These are phyloP conservation scores for Yponomeuta evonymella DNA, from an alignment of 2,888 invertebrate genomes.

Conservation along the genomic window DNA sequence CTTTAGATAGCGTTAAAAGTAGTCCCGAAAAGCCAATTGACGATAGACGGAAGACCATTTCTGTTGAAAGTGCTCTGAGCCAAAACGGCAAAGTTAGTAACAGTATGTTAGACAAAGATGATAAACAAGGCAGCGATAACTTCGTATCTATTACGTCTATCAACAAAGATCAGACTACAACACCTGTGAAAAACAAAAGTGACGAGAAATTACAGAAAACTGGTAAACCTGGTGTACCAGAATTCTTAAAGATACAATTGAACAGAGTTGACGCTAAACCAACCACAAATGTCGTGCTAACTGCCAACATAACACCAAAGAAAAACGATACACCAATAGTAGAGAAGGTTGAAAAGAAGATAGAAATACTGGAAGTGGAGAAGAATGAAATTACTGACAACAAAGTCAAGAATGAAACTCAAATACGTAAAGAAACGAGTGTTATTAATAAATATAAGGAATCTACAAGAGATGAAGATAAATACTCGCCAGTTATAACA, in stretches of 20 bases:
- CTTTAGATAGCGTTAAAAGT: slow-evolving; percentile 77
- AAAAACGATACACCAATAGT: slow-evolving; percentile 55
- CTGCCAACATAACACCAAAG: slow-evolving; percentile 76
- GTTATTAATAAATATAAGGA: slow-evolving; percentile 30
- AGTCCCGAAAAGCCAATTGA: slow-evolving; percentile 67
- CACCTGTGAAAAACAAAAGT: slow-evolving; percentile 53
- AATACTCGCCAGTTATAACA: slow-evolving; percentile 21
- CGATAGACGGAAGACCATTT: slow-evolving; percentile 67
- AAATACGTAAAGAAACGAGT: slow-evolving; percentile 41
- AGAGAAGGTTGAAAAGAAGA: slow-evolving; percentile 45
- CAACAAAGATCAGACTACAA: slow-evolving; percentile 58
- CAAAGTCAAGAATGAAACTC: slow-evolving; percentile 33
- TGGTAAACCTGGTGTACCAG: slow-evolving; percentile 70
- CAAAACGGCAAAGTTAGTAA: slow-evolving; percentile 32
- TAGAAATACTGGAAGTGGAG: slow-evolving; percentile 33
- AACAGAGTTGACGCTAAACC: slow-evolving; percentile 81
- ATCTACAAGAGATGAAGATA: slow-evolving; percentile 34
- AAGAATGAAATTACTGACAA: slow-evolving; percentile 35
- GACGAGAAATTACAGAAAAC: slow-evolving; percentile 55
- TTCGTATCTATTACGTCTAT: slow-evolving; percentile 77
- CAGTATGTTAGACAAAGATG: slow-evolving; percentile 33
- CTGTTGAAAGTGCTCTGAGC: slow-evolving; percentile 66
- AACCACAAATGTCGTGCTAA: slow-evolving; percentile 78
- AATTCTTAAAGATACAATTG: slow-evolving; percentile 82
- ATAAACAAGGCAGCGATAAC: slow-evolving; percentile 53